Percentiles rank a stretch among this genome's conserved stretches.
These are phyloP conservation scores for Grammomys surdaster DNA, from an alignment of 2,113 vertebrate genomes.

Conservation along the genomic window DNA sequence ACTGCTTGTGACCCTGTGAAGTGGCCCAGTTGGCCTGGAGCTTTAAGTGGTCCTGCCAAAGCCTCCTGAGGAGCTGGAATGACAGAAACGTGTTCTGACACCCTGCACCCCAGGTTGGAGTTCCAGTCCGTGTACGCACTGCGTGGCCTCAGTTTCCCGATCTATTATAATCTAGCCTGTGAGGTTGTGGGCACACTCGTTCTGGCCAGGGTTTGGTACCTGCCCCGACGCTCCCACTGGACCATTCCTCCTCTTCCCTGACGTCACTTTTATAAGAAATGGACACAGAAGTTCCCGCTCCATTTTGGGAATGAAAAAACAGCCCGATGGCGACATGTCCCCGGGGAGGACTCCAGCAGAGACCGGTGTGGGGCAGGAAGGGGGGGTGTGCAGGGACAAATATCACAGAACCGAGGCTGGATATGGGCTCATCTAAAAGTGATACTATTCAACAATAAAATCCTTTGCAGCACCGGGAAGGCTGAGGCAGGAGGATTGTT, in stretches of 20 bases:
- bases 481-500: background rate
- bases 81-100: background rate
- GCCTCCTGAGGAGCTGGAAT: background rate
- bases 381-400: background rate
- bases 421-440: background rate
- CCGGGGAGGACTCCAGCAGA: background rate
- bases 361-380: accelerated
- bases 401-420: background rate
- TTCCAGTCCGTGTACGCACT: background rate
- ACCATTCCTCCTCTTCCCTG: background rate
- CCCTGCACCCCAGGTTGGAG: background rate
- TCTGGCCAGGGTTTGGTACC: accelerated
- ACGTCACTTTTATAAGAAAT: background rate
- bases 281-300: background rate
- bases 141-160: background rate
- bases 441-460: background rate
- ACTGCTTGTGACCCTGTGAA: background rate
- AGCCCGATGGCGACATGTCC: background rate
- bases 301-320: conserved; percentile 37
- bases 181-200: accelerated
- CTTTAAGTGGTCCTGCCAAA: background rate
- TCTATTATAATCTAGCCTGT: background rate
- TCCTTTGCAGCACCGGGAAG: background rate
- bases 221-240: background rate
- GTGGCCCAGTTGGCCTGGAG: background rate